These are phyloP conservation scores for Ferdinandea cuprea DNA, from an alignment of 2,888 invertebrate genomes.

Conservation along the genomic window DNA sequence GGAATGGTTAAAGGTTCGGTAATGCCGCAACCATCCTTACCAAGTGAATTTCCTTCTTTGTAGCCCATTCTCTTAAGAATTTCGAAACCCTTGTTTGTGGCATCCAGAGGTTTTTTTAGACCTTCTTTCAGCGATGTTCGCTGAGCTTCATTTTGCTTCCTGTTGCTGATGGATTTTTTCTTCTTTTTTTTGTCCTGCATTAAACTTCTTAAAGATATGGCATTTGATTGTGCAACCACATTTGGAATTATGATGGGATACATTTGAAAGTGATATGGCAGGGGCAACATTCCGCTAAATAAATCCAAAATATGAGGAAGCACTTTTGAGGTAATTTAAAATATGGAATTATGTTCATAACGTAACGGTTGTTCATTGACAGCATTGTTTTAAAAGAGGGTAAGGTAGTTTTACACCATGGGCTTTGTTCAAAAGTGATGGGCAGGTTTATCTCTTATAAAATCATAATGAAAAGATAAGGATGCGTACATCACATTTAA, in stretches of 20 bases:
- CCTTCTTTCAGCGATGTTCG: slow-evolving; percentile 25
- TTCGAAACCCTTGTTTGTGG: slow-evolving; percentile 58
- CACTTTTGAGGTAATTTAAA: too few relatives aligned
- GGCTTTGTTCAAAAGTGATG: too few relatives aligned
- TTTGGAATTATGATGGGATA: slow-evolving; percentile 8
- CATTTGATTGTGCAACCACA: background rate
- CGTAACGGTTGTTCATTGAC: too few relatives aligned
- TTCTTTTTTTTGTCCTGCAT: background rate
- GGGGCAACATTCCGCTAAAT: slow-evolving; percentile 36
- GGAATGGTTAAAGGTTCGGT: slow-evolving; percentile 43
- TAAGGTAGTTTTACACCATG: too few relatives aligned
- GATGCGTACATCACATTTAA: too few relatives aligned
- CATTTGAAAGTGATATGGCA: slow-evolving; percentile 8
- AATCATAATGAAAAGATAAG: too few relatives aligned
- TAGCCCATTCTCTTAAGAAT: slow-evolving; percentile 72
- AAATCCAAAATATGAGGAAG: too few relatives aligned
- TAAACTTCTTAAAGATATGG: background rate
- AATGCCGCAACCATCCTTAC: slow-evolving; percentile 47
- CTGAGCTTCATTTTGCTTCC: slow-evolving; percentile 9
- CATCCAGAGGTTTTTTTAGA: slow-evolving; percentile 39
- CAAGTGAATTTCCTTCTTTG: slow-evolving; percentile 60
- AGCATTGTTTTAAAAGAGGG: too few relatives aligned
- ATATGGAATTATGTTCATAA: too few relatives aligned
- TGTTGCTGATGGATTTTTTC: background rate
- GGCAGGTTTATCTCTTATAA: too few relatives aligned